Conservation (phyloP, 1,140 invertebrate genomes). For the Trypoxylus dichotomus region DNA sequence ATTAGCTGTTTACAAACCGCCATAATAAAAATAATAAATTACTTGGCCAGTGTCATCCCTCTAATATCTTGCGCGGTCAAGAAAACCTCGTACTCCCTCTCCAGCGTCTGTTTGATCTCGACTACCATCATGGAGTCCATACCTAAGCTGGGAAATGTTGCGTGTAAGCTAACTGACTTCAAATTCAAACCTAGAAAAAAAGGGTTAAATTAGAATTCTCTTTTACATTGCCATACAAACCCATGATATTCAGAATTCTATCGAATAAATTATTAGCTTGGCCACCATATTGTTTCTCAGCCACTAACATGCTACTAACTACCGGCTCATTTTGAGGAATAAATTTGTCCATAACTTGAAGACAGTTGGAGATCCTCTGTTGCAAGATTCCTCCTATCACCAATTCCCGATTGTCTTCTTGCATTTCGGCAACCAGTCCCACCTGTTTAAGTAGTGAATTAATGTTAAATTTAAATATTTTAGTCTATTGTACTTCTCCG, state of each 20-base stretch:
- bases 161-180: constrained; percentile 64
- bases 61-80: constrained; percentile 65
- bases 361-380: too few relatives aligned
- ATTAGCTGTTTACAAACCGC: too few relatives aligned
- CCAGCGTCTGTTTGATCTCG: too few relatives aligned
- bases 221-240: background rate
- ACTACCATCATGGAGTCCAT: too few relatives aligned
- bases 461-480: background rate
- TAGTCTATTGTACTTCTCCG: constrained; percentile 60
- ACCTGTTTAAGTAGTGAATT: constrained; percentile 49
- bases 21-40: too few relatives aligned
- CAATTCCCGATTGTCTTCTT: constrained; percentile 79
- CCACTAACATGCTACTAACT: too few relatives aligned
- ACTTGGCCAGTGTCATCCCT: constrained; percentile 51
- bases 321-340: too few relatives aligned
- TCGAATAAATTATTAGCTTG: constrained; percentile 22
- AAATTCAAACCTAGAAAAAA: constrained; percentile 55
- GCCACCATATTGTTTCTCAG: too few relatives aligned
- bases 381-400: too few relatives aligned
- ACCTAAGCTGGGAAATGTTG: constrained; percentile 79
- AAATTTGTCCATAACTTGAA: too few relatives aligned
- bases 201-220: background rate
- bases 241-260: background rate
- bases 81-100: too few relatives aligned
- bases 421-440: constrained; percentile 75